Percentiles rank a stretch among this genome's conserved stretches.
phyloP scores from a whole-genome alignment of 2,797 vertebrate genomes.

The Spinus olivaceus region DNA sequence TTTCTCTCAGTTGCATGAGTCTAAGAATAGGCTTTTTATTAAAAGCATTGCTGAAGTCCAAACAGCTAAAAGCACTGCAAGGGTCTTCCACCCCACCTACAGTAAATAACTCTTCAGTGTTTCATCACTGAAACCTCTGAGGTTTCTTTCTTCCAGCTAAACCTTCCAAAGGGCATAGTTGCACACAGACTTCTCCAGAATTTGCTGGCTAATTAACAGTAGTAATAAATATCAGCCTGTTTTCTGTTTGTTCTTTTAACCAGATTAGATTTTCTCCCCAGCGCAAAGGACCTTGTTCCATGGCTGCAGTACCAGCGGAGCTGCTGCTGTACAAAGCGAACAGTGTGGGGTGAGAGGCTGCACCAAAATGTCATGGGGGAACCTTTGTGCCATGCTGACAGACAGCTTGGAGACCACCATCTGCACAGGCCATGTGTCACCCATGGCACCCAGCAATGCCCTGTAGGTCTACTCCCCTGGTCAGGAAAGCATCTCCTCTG shows the following conservation, averaged over 20 bases:
- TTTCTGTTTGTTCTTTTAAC: not conserved
- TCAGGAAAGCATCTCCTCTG: not conserved
- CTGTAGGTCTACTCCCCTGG: not conserved
- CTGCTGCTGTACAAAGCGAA: not conserved
- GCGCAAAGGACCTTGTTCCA: not conserved
- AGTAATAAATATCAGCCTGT: not conserved
- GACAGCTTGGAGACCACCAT: fast-evolving
- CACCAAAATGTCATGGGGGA: not conserved
- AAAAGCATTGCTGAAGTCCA: not conserved
- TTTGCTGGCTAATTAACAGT: not conserved
- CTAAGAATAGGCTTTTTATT: not conserved
- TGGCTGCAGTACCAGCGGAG: not conserved
- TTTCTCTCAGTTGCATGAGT: not conserved
- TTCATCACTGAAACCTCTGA: not conserved
- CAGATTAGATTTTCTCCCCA: not conserved
- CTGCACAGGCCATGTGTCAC: not conserved
- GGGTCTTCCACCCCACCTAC: not conserved
- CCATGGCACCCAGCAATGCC: fast-evolving
- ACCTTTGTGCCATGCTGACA: fast-evolving
- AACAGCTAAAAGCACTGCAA: not conserved
- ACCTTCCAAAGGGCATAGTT: not conserved
- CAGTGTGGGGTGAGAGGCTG: not conserved
- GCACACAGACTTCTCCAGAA: not conserved
- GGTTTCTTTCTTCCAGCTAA: not conserved
- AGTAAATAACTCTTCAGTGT: not conserved